A percentile compares a stretch with the other conserved stretches of the same genome.
These are phyloP conservation scores for Battus philenor DNA, from an alignment of 1,140 invertebrate genomes.

Conservation along the genomic window DNA sequence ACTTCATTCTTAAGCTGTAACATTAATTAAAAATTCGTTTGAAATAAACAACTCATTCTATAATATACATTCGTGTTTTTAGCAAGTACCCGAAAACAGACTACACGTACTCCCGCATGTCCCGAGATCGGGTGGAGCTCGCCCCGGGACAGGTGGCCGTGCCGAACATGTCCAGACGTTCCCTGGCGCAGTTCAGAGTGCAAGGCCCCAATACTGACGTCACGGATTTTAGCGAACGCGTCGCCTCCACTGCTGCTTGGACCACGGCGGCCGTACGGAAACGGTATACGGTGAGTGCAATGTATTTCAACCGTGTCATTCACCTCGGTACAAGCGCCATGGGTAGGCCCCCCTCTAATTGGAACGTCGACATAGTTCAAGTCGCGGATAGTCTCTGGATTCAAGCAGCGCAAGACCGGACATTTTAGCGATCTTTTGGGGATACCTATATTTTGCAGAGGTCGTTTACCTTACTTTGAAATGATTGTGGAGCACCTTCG, in stretches of 20 bases:
- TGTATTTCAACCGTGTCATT: neutral
- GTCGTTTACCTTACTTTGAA: too few species aligned
- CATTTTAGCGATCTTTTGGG: too few species aligned
- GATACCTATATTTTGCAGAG: too few species aligned
- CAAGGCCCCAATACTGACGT: constrained; percentile 53
- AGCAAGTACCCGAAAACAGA: constrained; percentile 89
- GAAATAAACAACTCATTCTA: neutral
- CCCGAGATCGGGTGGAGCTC: constrained; percentile 85
- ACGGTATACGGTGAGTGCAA: constrained; percentile 44
- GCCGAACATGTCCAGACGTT: constrained; percentile 88
- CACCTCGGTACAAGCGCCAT: too few species aligned
- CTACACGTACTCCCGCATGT: constrained; percentile 86
- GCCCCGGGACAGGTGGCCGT: constrained; percentile 86
- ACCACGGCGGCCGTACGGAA: constrained; percentile 26
- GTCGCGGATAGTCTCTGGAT: too few species aligned
- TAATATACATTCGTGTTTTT: too few species aligned
- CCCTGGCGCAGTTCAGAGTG: constrained; percentile 67
- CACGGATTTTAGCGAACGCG: constrained; percentile 26
- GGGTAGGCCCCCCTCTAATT: too few species aligned
- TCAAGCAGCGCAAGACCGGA: too few species aligned
- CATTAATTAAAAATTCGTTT: neutral
- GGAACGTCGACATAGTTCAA: too few species aligned
- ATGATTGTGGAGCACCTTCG: too few species aligned
- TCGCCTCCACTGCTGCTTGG: constrained; percentile 17
- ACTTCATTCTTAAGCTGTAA: too few species aligned